Evolutionary conservation across 1,140 invertebrate genomes (phyloP), one percentile per base, ranked within the genome.

Genomic region (Asbolus verrucosus): DNA sequence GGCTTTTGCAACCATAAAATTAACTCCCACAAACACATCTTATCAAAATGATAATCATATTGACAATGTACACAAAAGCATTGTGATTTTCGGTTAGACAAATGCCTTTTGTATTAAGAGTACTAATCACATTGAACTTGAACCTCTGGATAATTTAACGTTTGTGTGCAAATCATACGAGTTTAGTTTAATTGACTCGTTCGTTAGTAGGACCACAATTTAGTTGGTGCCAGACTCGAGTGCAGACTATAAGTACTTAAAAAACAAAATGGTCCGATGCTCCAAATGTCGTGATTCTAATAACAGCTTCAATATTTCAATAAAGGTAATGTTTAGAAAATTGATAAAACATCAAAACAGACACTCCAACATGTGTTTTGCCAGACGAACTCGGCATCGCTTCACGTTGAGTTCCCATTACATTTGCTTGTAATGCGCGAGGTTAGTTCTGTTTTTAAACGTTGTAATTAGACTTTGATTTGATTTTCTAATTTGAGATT

Each of bases 371-470:
- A 6, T n/a, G n/a, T 11, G 33, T 36, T 36, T 36, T 36, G 33
- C 33, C 33, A 36, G n/a, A 5, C 33, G 5, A 36, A 36, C 2
- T 36, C 33, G 11, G 33, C 33, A 36, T 36, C 33, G n/a, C 33
- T 36, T 3, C 2, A 11, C 11, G 33, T 36, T 36, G 33, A 4
- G 33, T 6, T 36, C 11, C 33, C 33, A 36, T 36, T 36, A 36
- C 11, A n/a, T 36, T 36, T 36, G 3, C 5, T 5, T 36, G 5
- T 36, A 36, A 36, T 36, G 33, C 33, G 33, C 33, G 33, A 36
- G 33, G 33, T 36, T 36, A 36, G 33, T 36, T 36, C 33, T 36
- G 33, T 36, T 36, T 36, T 36, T 36, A 36, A 36, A 36, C 33
- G 11, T 27, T 8, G 24, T 8, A 11, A 11, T 2, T 3, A 36